Conservation (phyloP, 64 coral and sea anemone species). For the Actinia equina region DNA sequence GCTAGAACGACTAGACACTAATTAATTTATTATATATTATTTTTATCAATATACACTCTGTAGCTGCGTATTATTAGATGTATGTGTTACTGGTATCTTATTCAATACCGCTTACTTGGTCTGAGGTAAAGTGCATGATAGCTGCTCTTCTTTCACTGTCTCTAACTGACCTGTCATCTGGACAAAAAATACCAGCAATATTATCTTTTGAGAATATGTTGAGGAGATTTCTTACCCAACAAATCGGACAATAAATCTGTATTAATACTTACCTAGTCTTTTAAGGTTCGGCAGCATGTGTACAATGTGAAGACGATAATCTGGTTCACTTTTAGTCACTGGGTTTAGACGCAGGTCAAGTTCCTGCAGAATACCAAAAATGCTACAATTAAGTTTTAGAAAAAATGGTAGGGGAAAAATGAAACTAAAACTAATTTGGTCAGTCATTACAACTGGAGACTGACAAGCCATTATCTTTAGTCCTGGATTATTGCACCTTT, state of each 20-base stretch:
- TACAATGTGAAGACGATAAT: conserved; percentile 82
- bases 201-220: neutral
- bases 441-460: too few species aligned
- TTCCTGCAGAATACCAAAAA: conserved; percentile 51
- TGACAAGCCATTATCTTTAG: too few species aligned
- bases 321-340: conserved; percentile 94
- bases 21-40: too few species aligned
- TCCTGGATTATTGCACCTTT: conserved; percentile 49
- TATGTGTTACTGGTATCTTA: too few species aligned
- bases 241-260: neutral
- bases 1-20: too few species aligned
- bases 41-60: too few species aligned
- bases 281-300: conserved; percentile 85
- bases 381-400: too few species aligned
- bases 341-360: conserved; percentile 93
- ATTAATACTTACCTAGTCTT: conserved; percentile 64
- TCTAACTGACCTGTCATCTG: conserved; percentile 95
- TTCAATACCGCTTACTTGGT: conserved; percentile 65
- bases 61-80: too few species aligned
- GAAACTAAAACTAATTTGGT: too few species aligned
- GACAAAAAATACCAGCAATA: neutral
- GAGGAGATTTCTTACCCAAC: neutral
- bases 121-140: conserved; percentile 93
- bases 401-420: too few species aligned
- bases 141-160: conserved; percentile 97